A percentile compares a stretch with the other conserved stretches of the same genome.
These are phyloP conservation scores for Melanostoma scalare DNA, from an alignment of 2,888 invertebrate species.

Conservation along the genomic window DNA sequence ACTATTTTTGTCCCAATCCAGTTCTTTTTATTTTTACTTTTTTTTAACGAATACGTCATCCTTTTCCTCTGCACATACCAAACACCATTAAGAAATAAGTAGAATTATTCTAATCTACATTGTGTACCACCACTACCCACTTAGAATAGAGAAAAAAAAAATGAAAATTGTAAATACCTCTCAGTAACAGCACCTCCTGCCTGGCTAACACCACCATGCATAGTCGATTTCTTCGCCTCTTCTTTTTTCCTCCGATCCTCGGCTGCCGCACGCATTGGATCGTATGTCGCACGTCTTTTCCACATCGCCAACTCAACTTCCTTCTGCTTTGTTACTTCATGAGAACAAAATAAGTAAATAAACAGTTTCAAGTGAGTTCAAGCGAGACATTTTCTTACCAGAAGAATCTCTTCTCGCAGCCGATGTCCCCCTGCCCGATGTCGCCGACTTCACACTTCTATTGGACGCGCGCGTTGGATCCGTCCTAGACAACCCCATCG, in stretches of 20 bases:
- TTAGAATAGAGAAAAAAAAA: not conserved
- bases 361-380: not conserved
- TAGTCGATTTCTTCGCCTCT: conserved; percentile 81
- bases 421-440: conserved; percentile 78
- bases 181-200: conserved; percentile 76
- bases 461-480: conserved; percentile 80
- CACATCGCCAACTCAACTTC: conserved; percentile 96
- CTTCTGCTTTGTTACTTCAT: conserved; percentile 85
- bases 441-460: conserved; percentile 80
- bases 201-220: conserved; percentile 74
- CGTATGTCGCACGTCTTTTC: conserved; percentile 97
- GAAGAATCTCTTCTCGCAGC: conserved; percentile 79
- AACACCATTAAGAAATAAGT: conserved; percentile 9
- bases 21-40: not conserved
- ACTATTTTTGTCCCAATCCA: not conserved
- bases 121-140: conserved; percentile 40
- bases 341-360: not conserved
- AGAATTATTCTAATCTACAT: conserved; percentile 23
- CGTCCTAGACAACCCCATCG: conserved; percentile 79
- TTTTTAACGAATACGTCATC: conserved; percentile 57
- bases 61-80: conserved; percentile 19
- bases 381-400: conserved; percentile 74
- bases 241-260: conserved; percentile 89
- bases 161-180: conserved; percentile 76
- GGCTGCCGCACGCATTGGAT: conserved; percentile 95